phyloP scores from a whole-genome alignment of 2,888 invertebrate species.

The Scelioninae gen. 2 region DNA sequence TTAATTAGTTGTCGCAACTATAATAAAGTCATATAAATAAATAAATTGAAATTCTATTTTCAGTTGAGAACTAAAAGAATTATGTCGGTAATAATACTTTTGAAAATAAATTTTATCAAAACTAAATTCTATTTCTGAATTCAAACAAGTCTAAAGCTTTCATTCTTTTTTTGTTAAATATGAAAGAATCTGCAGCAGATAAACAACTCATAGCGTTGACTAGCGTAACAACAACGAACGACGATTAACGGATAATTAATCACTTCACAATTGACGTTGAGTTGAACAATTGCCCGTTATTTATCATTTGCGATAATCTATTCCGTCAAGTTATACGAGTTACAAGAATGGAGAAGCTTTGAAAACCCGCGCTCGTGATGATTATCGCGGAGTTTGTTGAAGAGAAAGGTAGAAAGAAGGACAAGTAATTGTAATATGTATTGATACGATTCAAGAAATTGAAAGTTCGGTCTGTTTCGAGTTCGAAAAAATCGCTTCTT shows the following conservation, averaged over 20 bases:
- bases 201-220: constrained; percentile 50
- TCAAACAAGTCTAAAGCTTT: too few species aligned
- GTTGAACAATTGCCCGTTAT: constrained; percentile 41
- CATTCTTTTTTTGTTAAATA: not conserved
- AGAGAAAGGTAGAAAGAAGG: constrained; percentile 21
- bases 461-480: constrained; percentile 20
- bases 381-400: constrained; percentile 14
- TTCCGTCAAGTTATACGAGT: too few species aligned
- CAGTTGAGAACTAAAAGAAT: too few species aligned
- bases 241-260: constrained; percentile 48
- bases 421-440: constrained; percentile 22
- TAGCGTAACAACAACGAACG: constrained; percentile 54
- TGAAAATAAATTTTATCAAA: too few species aligned
- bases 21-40: too few species aligned
- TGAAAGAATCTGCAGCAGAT: constrained; percentile 9
- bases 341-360: constrained; percentile 37
- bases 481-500: constrained; percentile 33
- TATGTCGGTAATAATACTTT: too few species aligned
- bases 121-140: too few species aligned
- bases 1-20: too few species aligned
- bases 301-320: constrained; percentile 31
- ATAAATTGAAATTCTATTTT: too few species aligned
- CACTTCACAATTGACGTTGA: constrained; percentile 36
- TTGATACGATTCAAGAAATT: constrained; percentile 19
- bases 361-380: constrained; percentile 30